Evolutionary conservation across 2,888 invertebrate genomes (phyloP).

Genomic region (Yponomeuta sedellus): DNA sequence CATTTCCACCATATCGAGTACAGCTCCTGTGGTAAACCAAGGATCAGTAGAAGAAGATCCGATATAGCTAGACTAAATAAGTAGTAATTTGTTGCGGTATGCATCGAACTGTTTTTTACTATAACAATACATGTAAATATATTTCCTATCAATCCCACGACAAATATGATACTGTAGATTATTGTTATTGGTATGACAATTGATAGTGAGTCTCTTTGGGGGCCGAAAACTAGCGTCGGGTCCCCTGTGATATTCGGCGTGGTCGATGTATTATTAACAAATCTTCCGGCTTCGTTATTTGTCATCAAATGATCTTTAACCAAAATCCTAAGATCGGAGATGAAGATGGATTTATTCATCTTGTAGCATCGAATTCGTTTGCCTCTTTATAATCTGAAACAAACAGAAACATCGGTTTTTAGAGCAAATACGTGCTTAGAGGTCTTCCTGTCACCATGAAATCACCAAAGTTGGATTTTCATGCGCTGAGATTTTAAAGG

Average conservation of each 20-base stretch:
- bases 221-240: slow-evolving; percentile 53
- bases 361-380: neutral
- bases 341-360: neutral
- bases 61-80: slow-evolving; percentile 90
- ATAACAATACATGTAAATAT: slow-evolving; percentile 91
- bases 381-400: neutral
- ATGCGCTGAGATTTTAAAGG: no score
- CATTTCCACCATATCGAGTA: slow-evolving; percentile 86
- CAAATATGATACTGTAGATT: slow-evolving; percentile 85
- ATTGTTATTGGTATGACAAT: slow-evolving; percentile 84
- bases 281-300: neutral
- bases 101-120: slow-evolving; percentile 87
- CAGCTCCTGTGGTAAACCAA: slow-evolving; percentile 90
- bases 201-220: slow-evolving; percentile 73
- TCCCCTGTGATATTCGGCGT: slow-evolving; percentile 35
- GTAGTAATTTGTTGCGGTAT: slow-evolving; percentile 88
- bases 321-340: neutral
- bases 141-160: slow-evolving; percentile 88
- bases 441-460: no score
- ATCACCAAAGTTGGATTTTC: no score
- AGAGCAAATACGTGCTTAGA: neutral
- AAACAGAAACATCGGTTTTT: neutral
- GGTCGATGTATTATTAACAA: slow-evolving; percentile 23
- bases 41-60: slow-evolving; percentile 84
- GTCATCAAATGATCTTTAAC: neutral